Evolutionary conservation across 2,113 vertebrate species (phyloP), one percentile per base, ranked within the genome.

Genomic region (Sula dactylatra): DNA sequence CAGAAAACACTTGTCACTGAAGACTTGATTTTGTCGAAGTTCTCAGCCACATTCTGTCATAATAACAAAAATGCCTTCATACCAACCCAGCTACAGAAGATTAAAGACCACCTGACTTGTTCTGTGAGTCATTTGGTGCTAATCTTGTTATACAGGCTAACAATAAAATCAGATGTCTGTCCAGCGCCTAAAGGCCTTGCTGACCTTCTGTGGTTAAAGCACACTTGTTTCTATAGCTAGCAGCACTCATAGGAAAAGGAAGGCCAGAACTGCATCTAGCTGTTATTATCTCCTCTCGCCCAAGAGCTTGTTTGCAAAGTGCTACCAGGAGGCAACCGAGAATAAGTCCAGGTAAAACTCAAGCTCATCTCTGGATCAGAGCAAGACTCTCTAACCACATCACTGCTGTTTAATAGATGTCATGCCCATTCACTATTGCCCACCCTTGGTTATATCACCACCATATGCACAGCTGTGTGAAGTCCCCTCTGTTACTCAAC

Each of bases 21-120:
- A 73, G 78, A 85, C 54, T 78, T 77, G 45, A 82, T 95, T 90
- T 96, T 69, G 44, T 76, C 66, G 49, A 61, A 10, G 47, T 65
- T 88, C 80, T 70, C 62, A 71, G 56, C 70, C 82, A 87, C 38
- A 25, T 50, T 72, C 42, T 80, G 44, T 84, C 87, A 76, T 13
- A 25, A 82, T 49, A 94, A 79, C 31, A 56, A 87, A 76, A 96
- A 87, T 24, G 31, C 55, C 59, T 91, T 94, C 93, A 49, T 62
- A 72, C 17, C 74, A 95, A 82, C 74, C 32, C 66, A 90, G 25
- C 82, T 70, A 82, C 31, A 80, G 36, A 91, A 94, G 90, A 91
- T 91, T 91, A 96, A 91, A 97, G 84, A 95, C 82, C 87, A 96
- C 82, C 82, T 94, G 90, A 84, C 78, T 82, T 45, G 19, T 65